Evolutionary conservation across 2,113 vertebrate genomes (phyloP), one percentile per base, ranked within the genome.

Genomic region (Heterotis niloticus): DNA sequence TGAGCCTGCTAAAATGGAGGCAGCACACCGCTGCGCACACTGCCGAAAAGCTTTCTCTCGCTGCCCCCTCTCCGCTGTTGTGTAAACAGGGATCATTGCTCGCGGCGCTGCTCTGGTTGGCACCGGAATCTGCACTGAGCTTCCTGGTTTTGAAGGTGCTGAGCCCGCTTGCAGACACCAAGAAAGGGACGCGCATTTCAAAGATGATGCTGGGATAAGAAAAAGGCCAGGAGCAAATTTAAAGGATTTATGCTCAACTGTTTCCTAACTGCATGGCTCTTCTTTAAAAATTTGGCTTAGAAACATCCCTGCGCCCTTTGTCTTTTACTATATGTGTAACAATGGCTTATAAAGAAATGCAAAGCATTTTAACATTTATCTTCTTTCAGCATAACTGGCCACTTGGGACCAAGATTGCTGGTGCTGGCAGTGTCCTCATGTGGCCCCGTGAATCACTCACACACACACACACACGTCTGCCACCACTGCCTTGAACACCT

Each of bases 1-100:
- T 60, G 64, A 73, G 78, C 75, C 67, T 72, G 78, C 72, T 66
- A 18, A 64, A 14, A 28, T 14, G 20, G 54, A 5, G 5, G 67
- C 66, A 20, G n/a, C 34, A 68, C 82, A 66, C 64, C 76, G 59
- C 51, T 75, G 51, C 67, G 44, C 14, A 4, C 4, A 20, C 4
- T 20, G 14, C 65, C 34, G 28, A 28, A 74, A 34, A 18, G 72
- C 11, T 64, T 64, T 77, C 23, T 17, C 54, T 57, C 57, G 75
- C 81, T 86, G 68, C 24, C 70, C 65, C 12, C 10, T 51, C 52
- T 52, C 85, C 74, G 81, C 78, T 81, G 84, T 88, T 85, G 85
- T 90, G 87, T 88, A 89, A 89, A 88, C 88, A 89, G 82, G 82
- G 79, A 88, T 91, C 88, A 87, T 83, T 76, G 79, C 70, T 75